These are phyloP conservation scores for Acanthacorydalis orientalis DNA, from an alignment of 2,888 invertebrate genomes.

Conservation along the genomic window DNA sequence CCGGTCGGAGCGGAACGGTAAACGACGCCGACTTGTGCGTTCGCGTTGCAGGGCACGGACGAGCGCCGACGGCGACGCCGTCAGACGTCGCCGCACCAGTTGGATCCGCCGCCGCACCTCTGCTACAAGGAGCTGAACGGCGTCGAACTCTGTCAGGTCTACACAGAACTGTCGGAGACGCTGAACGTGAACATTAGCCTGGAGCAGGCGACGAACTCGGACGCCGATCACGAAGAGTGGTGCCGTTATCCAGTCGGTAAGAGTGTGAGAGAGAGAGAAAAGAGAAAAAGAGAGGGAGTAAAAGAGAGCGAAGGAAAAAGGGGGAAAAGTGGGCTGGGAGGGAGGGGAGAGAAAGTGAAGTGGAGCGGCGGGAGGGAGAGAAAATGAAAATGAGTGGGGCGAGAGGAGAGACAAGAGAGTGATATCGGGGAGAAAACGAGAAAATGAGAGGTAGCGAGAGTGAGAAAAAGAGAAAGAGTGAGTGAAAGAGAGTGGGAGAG, in stretches of 20 bases:
- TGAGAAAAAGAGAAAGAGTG: no score
- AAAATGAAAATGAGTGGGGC: no score
- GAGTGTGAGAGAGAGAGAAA: conserved; percentile 3
- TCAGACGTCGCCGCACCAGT: no score
- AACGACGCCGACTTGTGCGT: neutral
- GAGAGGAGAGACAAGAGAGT: no score
- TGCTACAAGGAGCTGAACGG: conserved; percentile 28
- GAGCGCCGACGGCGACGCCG: conserved; percentile 5
- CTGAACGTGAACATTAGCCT: conserved; percentile 35
- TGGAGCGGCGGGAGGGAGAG: no score
- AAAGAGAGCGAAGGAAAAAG: no score
- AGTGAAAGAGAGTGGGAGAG: no score
- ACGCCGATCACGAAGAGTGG: conserved; percentile 33
- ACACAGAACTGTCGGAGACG: conserved; percentile 33
- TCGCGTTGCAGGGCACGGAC: neutral
- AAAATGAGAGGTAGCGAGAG: neutral
- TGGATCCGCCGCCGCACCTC: conserved; percentile 35
- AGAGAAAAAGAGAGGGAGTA: no score
- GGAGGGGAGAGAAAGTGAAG: no score
- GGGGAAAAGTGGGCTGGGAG: no score
- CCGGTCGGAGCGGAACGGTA: no score
- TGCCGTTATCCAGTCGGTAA: conserved; percentile 50
- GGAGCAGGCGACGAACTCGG: conserved; percentile 28
- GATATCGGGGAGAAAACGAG: no score
- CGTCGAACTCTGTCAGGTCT: conserved; percentile 37